Evolutionary conservation across 92 coral and sea anemone species (phyloP).

Genomic region (Phenganax subtilis): DNA sequence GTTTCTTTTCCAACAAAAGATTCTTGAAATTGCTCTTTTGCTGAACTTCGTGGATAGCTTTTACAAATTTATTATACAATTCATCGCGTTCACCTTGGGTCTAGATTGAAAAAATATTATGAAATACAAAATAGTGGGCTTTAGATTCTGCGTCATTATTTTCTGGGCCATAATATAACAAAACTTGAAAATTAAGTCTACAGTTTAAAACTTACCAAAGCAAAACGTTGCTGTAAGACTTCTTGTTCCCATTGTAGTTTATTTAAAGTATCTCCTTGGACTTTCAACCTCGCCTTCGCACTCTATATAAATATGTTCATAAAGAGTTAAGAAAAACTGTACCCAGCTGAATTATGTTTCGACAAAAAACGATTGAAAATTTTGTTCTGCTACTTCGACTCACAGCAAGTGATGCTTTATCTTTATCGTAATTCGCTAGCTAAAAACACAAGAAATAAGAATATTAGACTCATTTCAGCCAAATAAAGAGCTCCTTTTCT

Average conservation of each 20-base stretch:
- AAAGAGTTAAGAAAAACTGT: neutral
- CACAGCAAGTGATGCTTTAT: slow-evolving; percentile 96
- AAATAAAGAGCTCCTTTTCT: neutral
- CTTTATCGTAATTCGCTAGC: slow-evolving; percentile 98
- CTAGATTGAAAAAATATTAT: slow-evolving; percentile 39
- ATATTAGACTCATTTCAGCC: neutral
- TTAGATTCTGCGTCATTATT: neutral
- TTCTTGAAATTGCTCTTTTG: slow-evolving; percentile 98
- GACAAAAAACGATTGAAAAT: neutral
- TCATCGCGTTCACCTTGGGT: slow-evolving; percentile 97
- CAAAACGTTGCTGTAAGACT: slow-evolving; percentile 85
- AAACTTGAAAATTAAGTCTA: neutral
- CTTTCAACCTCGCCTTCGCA: slow-evolving; percentile 94
- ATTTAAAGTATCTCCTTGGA: slow-evolving; percentile 83
- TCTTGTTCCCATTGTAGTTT: slow-evolving; percentile 96
- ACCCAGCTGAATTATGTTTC: neutral
- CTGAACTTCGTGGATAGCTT: slow-evolving; percentile 97
- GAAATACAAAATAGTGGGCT: neutral
- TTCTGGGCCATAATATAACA: neutral
- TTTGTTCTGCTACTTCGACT: slow-evolving; percentile 35
- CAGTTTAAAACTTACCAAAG: slow-evolving; percentile 56
- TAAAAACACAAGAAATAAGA: slow-evolving; percentile 22
- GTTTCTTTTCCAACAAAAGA: slow-evolving; percentile 84
- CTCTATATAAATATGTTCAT: slow-evolving; percentile 47
- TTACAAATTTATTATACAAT: slow-evolving; percentile 89